Percentiles rank a stretch among this genome's conserved stretches.
Conservation (phyloP, 2,113 vertebrate species). For the Peromyscus californicus region DNA sequence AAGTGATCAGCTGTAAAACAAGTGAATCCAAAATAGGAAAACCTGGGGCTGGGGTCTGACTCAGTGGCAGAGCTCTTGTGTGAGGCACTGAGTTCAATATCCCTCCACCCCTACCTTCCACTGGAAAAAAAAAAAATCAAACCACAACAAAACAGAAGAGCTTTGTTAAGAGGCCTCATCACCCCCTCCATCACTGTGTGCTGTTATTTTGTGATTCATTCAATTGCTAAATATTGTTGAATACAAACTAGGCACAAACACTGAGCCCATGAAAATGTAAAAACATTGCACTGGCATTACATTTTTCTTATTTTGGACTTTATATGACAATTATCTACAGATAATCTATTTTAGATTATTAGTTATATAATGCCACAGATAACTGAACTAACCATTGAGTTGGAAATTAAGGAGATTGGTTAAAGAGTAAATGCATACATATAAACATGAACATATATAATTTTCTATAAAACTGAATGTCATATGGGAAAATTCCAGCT, state of each 20-base stretch:
- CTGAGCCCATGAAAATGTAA: slow-evolving; percentile 1
- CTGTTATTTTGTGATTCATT: slow-evolving; percentile 53
- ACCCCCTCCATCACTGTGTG: background rate
- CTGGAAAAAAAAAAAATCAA: no score
- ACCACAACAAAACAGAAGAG: background rate
- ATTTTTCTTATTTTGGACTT: slow-evolving; percentile 58
- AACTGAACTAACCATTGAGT: slow-evolving; percentile 16
- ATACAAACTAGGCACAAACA: slow-evolving; percentile 47
- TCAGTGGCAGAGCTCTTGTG: background rate
- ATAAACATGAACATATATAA: background rate
- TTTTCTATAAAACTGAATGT: slow-evolving; percentile 50
- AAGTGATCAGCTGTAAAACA: slow-evolving; percentile 37
- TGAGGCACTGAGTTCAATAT: background rate
- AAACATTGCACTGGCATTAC: slow-evolving; percentile 28
- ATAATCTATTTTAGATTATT: slow-evolving; percentile 43
- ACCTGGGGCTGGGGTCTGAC: background rate
- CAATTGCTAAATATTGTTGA: slow-evolving; percentile 54
- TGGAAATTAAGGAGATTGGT: slow-evolving; percentile 34
- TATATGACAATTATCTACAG: slow-evolving; percentile 13
- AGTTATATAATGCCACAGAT: background rate
- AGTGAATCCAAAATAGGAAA: background rate
- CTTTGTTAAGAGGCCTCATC: slow-evolving; percentile 21
- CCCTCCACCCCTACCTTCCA: background rate
- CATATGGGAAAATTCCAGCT: background rate
- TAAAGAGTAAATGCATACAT: slow-evolving; percentile 34